Evolutionary conservation across 2,797 vertebrate species (phyloP).

Genomic region (Trematomus bernacchii): DNA sequence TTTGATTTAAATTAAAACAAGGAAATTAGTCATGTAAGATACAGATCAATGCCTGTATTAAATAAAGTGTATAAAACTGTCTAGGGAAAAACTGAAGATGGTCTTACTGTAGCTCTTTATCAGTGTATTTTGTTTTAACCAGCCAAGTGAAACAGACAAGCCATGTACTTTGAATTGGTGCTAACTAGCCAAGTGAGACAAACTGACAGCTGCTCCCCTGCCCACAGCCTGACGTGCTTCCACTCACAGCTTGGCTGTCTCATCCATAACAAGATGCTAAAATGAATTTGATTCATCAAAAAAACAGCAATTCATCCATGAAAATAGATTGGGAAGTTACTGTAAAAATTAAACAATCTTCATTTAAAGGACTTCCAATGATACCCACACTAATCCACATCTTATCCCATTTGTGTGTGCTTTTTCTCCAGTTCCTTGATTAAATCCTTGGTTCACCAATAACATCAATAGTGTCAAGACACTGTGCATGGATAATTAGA

Average conservation of each 20-base stretch:
- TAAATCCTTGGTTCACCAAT: not conserved
- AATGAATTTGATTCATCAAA: slow-evolving; percentile 58
- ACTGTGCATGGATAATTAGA: not conserved
- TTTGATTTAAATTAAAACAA: too few species aligned
- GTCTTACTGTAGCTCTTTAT: slow-evolving; percentile 33
- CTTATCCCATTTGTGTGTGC: not conserved
- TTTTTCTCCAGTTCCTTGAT: not conserved
- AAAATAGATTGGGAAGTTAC: slow-evolving; percentile 12
- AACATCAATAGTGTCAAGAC: not conserved
- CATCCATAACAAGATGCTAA: slow-evolving; percentile 65
- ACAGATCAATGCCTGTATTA: slow-evolving; percentile 24
- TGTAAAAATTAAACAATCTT: not conserved
- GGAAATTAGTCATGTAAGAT: not conserved
- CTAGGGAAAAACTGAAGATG: slow-evolving; percentile 11
- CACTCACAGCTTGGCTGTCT: slow-evolving; percentile 65
- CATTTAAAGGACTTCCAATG: not conserved
- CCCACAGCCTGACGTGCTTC: slow-evolving; percentile 67
- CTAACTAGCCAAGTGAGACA: slow-evolving; percentile 76
- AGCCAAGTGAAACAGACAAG: slow-evolving; percentile 66
- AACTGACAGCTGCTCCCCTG: slow-evolving; percentile 74
- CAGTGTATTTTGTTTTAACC: slow-evolving; percentile 54
- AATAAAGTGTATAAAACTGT: slow-evolving; percentile 40
- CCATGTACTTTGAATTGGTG: slow-evolving; percentile 65
- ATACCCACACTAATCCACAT: not conserved
- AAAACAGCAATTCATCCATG: slow-evolving; percentile 33